A percentile compares a stretch with the other conserved stretches of the same genome.
Evolutionary conservation across 92 coral and sea anemone genomes (phyloP).

Genomic region (Bergia sp.): DNA sequence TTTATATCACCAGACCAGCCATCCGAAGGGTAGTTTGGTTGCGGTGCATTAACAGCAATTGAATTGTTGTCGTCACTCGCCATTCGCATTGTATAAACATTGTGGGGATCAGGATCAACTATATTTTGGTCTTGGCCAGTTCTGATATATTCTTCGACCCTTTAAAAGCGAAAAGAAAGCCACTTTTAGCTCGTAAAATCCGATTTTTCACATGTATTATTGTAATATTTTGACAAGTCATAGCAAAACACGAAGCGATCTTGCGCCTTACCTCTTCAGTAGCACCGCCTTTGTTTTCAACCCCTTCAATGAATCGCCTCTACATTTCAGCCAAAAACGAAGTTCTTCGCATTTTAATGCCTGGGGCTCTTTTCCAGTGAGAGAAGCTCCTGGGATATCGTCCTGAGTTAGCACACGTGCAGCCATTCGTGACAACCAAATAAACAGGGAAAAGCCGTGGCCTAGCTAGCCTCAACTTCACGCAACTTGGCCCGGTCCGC

Average conservation of each 20-base stretch:
- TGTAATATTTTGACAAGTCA: neutral
- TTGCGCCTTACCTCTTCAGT: constrained; percentile 7
- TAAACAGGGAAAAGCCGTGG: neutral
- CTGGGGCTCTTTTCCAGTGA: constrained; percentile 23
- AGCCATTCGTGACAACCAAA: neutral
- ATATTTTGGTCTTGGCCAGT: constrained; percentile 52
- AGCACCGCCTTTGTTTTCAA: constrained; percentile 34
- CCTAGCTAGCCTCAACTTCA: constrained; percentile 29
- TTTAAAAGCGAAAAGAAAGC: constrained; percentile 34
- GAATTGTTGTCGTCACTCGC: constrained; percentile 50
- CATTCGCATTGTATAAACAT: constrained; percentile 51
- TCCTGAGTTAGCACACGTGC: constrained; percentile 49
- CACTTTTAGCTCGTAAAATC: neutral
- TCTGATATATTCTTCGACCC: constrained; percentile 60
- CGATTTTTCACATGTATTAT: neutral
- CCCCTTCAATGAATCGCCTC: constrained; percentile 40
- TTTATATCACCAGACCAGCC: constrained; percentile 61
- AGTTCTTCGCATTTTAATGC: constrained; percentile 31
- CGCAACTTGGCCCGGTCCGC: constrained; percentile 41
- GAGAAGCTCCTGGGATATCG: constrained; percentile 63
- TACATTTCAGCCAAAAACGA: constrained; percentile 34
- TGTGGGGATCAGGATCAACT: constrained; percentile 59
- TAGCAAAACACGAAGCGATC: neutral
- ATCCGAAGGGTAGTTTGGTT: constrained; percentile 54
- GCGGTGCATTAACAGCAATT: constrained; percentile 37